A percentile compares a stretch with the other conserved stretches of the same genome.
phyloP scores from a whole-genome alignment of 2,888 invertebrate species.

The Eucera pruinosa region DNA sequence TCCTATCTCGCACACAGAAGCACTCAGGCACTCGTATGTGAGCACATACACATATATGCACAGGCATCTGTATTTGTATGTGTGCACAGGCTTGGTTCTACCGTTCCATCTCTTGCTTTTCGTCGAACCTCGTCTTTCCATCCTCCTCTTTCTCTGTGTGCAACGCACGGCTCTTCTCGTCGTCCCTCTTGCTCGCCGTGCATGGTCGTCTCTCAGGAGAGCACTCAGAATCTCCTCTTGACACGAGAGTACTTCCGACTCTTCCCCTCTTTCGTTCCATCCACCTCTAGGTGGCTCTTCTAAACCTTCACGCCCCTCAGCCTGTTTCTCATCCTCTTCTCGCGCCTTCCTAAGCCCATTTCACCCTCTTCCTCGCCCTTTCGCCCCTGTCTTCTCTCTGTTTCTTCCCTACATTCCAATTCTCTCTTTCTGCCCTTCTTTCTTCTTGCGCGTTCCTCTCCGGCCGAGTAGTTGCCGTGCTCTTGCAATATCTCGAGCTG shows the following conservation, averaged over 20 bases:
- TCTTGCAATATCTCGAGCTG: conserved; percentile 46
- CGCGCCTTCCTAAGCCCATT: not conserved
- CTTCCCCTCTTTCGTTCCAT: conserved; percentile 62
- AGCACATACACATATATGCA: not conserved
- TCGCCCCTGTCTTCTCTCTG: conserved; percentile 30
- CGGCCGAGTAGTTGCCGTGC: conserved; percentile 39
- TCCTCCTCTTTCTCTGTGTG: conserved; percentile 41
- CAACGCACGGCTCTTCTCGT: not conserved
- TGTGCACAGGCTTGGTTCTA: conserved; percentile 21
- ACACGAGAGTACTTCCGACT: conserved; percentile 78
- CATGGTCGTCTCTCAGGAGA: conserved; percentile 76
- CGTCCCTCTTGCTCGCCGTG: conserved; percentile 50
- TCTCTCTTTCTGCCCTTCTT: conserved; percentile 3
- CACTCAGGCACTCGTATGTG: conserved; percentile 2
- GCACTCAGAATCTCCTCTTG: conserved; percentile 81
- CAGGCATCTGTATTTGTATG: too few species aligned
- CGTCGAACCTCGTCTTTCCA: conserved; percentile 32
- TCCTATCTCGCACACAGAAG: conserved; percentile 45
- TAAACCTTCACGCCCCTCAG: conserved; percentile 70
- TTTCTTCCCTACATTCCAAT: conserved; percentile 49
- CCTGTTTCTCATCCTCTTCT: conserved; percentile 37
- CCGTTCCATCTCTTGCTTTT: conserved; percentile 42
- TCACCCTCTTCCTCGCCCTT: conserved; percentile 16
- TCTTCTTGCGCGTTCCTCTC: conserved; percentile 31
- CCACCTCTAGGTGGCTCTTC: conserved; percentile 61